Evolutionary conservation across 1,140 invertebrate genomes (phyloP), one percentile per base, ranked within the genome.

Genomic region (Anthonomus grandis): DNA sequence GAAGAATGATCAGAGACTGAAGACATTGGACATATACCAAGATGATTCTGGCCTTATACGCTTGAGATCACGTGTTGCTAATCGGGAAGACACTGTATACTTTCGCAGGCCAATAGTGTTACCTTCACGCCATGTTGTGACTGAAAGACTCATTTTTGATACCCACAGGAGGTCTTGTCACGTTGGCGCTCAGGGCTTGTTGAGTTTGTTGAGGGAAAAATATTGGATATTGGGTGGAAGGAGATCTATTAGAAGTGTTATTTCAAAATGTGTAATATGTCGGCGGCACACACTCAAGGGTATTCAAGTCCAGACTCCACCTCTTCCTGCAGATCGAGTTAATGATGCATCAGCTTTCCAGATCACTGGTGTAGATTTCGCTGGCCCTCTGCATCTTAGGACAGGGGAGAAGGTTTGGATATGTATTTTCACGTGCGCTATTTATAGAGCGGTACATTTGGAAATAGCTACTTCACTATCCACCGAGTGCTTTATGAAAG

Each of bases 361-460:
- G 66, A 68, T 38, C 61, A 64, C 4, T 18, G 44, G 15, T 13
- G 44, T 65, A 9, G 41, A 22, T 65, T 22, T 44, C 4, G 31
- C 24, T 21, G 70, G 70, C 1, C 67, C 68, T 21, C 18, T 71
- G 13, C 60, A 54, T 25, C 23, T 57, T 2, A 55, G 34, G 36
- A 12, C 6, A 13, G 10, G 24, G 9, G 12, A 48, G 24, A 70
- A 74, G 44, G 59, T 57, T 2, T 72, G 71, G 70, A 56, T 74
- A 39, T 62, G 63, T 37, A 13, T 74, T 12, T 74, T 74, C 38
- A 70, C 56, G 2, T 59, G 56, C 51, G 61, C 58, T 12, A 37
- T 68, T 12, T 72, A 68, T 47, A 34, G 69, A 36, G 71, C 69
- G 1, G 60, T 75, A 6, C n/a, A n/a, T n/a, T n/a, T n/a, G n/a